A percentile compares a stretch with the other conserved stretches of the same genome.
These are phyloP conservation scores for Anagyrus pseudococci DNA, from an alignment of 2,888 invertebrate genomes.

Conservation along the genomic window DNA sequence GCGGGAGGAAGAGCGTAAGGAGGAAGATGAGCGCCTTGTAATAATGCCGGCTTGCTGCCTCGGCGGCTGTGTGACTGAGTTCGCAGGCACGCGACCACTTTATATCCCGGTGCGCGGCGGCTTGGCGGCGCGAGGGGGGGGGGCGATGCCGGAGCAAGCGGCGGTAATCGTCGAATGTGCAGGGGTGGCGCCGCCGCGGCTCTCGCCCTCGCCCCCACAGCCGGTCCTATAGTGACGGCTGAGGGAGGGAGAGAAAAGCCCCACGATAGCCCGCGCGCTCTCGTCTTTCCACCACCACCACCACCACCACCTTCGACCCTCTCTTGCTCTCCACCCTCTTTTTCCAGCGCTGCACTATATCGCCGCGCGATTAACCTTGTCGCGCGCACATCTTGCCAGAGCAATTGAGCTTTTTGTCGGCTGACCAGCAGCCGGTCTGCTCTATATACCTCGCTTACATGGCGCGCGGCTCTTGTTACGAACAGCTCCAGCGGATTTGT, in stretches of 20 bases:
- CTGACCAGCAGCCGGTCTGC: too few relatives aligned
- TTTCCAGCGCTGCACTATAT: too few relatives aligned
- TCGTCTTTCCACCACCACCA: too few relatives aligned
- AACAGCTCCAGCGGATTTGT: too few relatives aligned
- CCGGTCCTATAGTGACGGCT: not conserved
- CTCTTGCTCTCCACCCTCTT: too few relatives aligned
- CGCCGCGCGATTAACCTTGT: too few relatives aligned
- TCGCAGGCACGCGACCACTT: slow-evolving; percentile 58
- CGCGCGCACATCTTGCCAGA: too few relatives aligned
- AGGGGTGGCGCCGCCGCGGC: slow-evolving; percentile 10
- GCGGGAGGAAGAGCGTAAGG: not conserved
- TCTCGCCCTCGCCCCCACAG: not conserved
- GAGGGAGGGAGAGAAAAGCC: not conserved
- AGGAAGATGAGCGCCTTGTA: not conserved
- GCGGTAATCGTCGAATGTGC: slow-evolving; percentile 25
- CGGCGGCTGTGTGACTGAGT: slow-evolving; percentile 55
- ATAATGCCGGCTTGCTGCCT: slow-evolving; percentile 41
- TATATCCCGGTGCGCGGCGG: slow-evolving; percentile 49
- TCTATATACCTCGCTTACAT: too few relatives aligned
- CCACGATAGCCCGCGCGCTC: not conserved
- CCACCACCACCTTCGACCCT: too few relatives aligned
- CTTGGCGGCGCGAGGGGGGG: slow-evolving; percentile 6
- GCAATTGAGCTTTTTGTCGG: too few relatives aligned
- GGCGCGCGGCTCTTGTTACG: too few relatives aligned
- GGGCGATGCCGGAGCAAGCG: slow-evolving; percentile 3